Base-by-base conservation (phyloP, 2,113 vertebrate genomes). In the Stercorarius parasiticus region DNA sequence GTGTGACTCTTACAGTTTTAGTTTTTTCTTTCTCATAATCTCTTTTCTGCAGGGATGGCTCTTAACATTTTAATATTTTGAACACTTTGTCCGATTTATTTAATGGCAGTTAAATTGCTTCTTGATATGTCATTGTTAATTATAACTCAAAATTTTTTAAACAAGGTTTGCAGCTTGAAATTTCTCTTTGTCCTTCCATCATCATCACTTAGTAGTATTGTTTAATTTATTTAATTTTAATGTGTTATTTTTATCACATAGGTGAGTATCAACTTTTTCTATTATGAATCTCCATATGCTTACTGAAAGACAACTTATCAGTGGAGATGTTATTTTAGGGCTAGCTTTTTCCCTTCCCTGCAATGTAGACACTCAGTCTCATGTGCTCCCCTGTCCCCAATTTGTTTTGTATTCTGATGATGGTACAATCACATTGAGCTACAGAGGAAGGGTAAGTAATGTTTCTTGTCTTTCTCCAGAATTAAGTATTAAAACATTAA, bases 341-440 rank as follows among this genome's bases (percentile, higher is more conserved):
- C 13, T 59, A 94, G 94, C 27, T 55, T 95, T 78, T 66, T 69
- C 73, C 83, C 56, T 78, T 88, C 73, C 65, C 27, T 85, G 87
- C 66, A 76, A 93, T 1, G 11, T 43, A 92, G 83, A 85, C 66
- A 15, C 22, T 74, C 55, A 64, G 52, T 91, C 52, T 94, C 73
- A 67, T 64, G 21, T 82, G 66, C 36, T 86, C 86, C 91, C 77
- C 16, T 91, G 55, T 86, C 92, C 84, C 66, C 13, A 61, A 74
- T 73, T 85, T 93, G 38, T 89, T 96, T 92, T 96, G 38, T 96
- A 43, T 91, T 97, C 67, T 94, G 94, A 27, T 96, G 79, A 38
- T 95, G 89, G 58, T 91, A 93, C 91, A 93, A 18, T 87, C 58
- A 82, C 66, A 90, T 45, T 96, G 84, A 90, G 43, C 90, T 90